Evolutionary conservation across 2,888 invertebrate species (phyloP), one percentile per base, ranked within the genome.

Genomic region (Campoletis raptor): DNA sequence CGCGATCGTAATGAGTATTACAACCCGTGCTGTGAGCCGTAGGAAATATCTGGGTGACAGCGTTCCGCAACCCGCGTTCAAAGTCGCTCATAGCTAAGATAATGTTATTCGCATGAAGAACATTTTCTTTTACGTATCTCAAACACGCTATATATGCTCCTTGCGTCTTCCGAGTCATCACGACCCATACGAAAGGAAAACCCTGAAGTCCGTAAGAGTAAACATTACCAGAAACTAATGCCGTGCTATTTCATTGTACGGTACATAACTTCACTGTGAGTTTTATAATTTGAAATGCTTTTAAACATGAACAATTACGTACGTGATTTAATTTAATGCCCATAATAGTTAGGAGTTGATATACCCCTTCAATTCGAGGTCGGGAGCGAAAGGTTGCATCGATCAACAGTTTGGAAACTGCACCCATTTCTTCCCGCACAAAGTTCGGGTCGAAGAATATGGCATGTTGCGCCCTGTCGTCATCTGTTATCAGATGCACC

Each of bases 341-440:
- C 74, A 84, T 84, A n/a, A 84, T 42, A 0, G 84, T 84, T 3
- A 84, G 21, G n/a, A 84, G 57, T n/a, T 84, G 84, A 15, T 84
- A 70, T n/a, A 67, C 84, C 9, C 48, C 84, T 42, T 67, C 15
- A 21, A 83, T 64, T 8, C 37, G 10, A 6, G 83, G 83, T 52
- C 72, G 72, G 24, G 78, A 21, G 9, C 57, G 45, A 48, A 78
- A 83, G 18, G 72, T 73, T 3, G 40, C 74, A 40, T 74, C 74
- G 37, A 74, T 24, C 1, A 72, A 15, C 0, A 77, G n/a, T 24
- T 57, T 70, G 0, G 57, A 61, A 0, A 83, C 83, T 5, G 36
- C 70, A n/a, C 36, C n/a, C 70, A 80, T 78, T 30, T 83, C 72
- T 6, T 52, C 61, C 10, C 24, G 36, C 9, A 83, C 64, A 37